Evolutionary conservation across 2,888 invertebrate genomes (phyloP).

Genomic region (Lissocephala sabroskyi): DNA sequence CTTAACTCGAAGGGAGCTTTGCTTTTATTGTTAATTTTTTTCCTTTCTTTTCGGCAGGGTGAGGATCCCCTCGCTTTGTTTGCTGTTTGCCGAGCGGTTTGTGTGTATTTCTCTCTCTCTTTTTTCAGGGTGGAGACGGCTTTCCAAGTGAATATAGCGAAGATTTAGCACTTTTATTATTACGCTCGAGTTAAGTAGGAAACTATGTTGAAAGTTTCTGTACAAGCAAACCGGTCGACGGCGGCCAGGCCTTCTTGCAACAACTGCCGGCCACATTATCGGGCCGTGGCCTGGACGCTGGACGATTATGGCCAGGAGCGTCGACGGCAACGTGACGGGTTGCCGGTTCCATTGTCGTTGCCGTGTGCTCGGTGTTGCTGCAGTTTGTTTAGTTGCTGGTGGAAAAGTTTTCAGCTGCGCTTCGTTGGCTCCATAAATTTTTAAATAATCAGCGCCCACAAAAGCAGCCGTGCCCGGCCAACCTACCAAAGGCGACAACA

Average conservation of each 20-base stretch:
- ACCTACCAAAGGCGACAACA: neutral
- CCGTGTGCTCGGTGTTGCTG: constrained; percentile 26
- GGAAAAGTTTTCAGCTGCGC: constrained; percentile 60
- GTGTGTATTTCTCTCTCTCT: too few relatives aligned
- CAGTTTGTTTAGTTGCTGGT: constrained; percentile 58
- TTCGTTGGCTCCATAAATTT: constrained; percentile 63
- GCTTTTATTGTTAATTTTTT: too few relatives aligned
- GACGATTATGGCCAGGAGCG: neutral
- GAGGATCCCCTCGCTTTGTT: too few relatives aligned
- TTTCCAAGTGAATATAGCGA: constrained; percentile 58
- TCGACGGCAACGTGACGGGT: neutral
- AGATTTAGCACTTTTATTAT: constrained; percentile 66
- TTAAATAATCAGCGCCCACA: constrained; percentile 57
- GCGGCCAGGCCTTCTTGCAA: neutral
- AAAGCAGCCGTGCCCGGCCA: neutral
- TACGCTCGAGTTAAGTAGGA: constrained; percentile 65
- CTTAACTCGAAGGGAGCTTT: too few relatives aligned
- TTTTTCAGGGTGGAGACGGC: neutral
- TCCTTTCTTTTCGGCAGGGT: too few relatives aligned
- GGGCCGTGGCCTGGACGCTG: constrained; percentile 25
- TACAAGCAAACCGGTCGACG: constrained; percentile 1
- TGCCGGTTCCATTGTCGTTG: constrained; percentile 17
- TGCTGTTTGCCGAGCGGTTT: too few relatives aligned
- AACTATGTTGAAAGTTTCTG: constrained; percentile 60
- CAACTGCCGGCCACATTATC: constrained; percentile 43